These are phyloP conservation scores for Eustalomyia histrio DNA, from an alignment of 2,888 invertebrate species.

Conservation along the genomic window DNA sequence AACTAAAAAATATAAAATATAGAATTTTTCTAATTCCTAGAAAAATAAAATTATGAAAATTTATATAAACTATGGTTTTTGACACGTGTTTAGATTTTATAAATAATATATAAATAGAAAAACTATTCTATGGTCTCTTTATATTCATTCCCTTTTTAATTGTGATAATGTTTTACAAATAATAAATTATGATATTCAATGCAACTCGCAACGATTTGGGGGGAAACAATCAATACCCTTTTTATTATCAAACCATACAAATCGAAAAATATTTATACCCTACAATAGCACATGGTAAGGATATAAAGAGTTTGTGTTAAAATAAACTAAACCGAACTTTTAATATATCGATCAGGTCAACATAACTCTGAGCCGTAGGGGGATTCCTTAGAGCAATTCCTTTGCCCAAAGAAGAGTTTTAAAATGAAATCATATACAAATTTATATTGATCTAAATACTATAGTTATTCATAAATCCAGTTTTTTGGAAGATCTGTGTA, in stretches of 20 bases:
- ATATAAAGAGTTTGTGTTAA: too few species aligned
- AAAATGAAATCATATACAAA: too few species aligned
- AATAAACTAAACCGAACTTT: too few species aligned
- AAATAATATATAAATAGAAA: conserved; percentile 4
- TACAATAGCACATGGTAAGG: too few species aligned
- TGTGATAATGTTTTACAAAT: conserved; percentile 52
- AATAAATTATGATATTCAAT: conserved; percentile 44
- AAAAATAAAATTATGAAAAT: not conserved
- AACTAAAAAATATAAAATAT: not conserved
- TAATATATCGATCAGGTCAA: too few species aligned
- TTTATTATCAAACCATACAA: conserved; percentile 15
- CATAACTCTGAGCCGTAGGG: too few species aligned
- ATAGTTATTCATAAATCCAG: too few species aligned
- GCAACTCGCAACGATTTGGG: not conserved
- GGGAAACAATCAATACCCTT: conserved; percentile 27
- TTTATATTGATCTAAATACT: too few species aligned
- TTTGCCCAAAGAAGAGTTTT: too few species aligned
- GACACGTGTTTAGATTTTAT: conserved; percentile 61
- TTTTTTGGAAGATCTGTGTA: too few species aligned
- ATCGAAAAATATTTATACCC: not conserved
- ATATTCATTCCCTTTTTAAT: conserved; percentile 33
- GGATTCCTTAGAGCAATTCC: too few species aligned
- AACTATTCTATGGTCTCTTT: not conserved
- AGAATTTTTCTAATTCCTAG: not conserved
- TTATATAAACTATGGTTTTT: conserved; percentile 14